Conservation (phyloP, 2,797 vertebrate genomes). For the Coendou prehensilis region DNA sequence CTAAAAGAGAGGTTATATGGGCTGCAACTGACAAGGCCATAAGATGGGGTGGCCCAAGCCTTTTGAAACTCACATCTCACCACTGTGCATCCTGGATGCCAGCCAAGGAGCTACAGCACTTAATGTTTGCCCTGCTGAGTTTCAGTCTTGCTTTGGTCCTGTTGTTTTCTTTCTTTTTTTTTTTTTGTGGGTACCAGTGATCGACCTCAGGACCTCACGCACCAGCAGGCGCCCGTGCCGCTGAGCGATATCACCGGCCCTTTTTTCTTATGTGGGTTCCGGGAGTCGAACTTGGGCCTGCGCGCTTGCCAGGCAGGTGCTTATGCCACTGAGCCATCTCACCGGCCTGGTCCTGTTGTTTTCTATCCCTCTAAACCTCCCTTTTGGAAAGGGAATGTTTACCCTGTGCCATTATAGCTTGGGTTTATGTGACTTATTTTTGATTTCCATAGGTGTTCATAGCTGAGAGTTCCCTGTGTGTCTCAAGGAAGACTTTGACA, state of each 20-base stretch:
- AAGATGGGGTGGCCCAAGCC: not conserved
- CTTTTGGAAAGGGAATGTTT: not conserved
- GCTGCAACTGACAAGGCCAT: not conserved
- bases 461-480: not conserved
- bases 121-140: not conserved
- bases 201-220: too few relatives aligned
- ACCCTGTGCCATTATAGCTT: not conserved
- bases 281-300: too few relatives aligned
- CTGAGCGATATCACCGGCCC: too few relatives aligned
- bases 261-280: too few relatives aligned
- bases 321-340: too few relatives aligned
- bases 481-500: not conserved
- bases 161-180: too few relatives aligned
- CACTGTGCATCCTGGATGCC: not conserved
- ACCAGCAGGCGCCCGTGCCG: too few relatives aligned
- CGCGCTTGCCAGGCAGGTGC: too few relatives aligned
- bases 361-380: not conserved
- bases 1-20: not conserved
- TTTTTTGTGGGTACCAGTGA: too few relatives aligned
- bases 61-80: not conserved
- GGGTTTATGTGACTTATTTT: not conserved
- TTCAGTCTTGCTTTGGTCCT: not conserved
- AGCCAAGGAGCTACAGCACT: not conserved
- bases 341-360: not conserved
- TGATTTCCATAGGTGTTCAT: not conserved